A percentile compares a stretch with the other conserved stretches of the same genome.
These are phyloP conservation scores for Fopius arisanus DNA, from an alignment of 1,140 invertebrate species.

Conservation along the genomic window DNA sequence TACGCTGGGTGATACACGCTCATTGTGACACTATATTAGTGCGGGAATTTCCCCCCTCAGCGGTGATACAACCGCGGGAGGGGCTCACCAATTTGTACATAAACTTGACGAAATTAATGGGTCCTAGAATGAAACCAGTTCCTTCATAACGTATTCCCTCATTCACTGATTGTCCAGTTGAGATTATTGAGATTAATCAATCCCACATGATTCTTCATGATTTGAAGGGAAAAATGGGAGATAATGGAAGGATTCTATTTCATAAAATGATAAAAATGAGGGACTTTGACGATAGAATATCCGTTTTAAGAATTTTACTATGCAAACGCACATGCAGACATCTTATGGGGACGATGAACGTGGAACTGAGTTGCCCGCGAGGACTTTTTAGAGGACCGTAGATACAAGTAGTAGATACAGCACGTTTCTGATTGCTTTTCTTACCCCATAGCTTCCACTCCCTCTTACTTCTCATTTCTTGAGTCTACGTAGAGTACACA, in stretches of 20 bases:
- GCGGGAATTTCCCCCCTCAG: neutral
- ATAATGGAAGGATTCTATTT: too few species aligned
- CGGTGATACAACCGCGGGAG: neutral
- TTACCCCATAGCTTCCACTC: conserved; percentile 27
- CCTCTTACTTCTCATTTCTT: neutral
- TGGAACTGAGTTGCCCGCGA: neutral
- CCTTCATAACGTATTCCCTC: neutral
- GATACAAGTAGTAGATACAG: conserved; percentile 49
- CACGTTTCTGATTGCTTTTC: conserved; percentile 57
- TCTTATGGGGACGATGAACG: neutral
- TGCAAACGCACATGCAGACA: conserved; percentile 1
- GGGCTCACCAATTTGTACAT: neutral
- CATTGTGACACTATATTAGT: conserved; percentile 7
- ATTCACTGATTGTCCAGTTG: neutral
- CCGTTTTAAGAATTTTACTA: conserved; percentile 10
- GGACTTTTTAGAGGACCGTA: conserved; percentile 24
- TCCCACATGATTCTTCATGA: too few species aligned
- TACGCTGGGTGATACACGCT: conserved; percentile 17
- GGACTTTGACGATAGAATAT: conserved; percentile 12
- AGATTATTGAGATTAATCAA: neutral
- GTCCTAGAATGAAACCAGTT: neutral
- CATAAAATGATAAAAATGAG: neutral
- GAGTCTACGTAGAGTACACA: neutral
- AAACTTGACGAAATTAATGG: neutral
- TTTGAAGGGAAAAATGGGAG: too few species aligned